Conservation (phyloP, 2,113 vertebrate genomes). For the Pelecanoides urinatrix region DNA sequence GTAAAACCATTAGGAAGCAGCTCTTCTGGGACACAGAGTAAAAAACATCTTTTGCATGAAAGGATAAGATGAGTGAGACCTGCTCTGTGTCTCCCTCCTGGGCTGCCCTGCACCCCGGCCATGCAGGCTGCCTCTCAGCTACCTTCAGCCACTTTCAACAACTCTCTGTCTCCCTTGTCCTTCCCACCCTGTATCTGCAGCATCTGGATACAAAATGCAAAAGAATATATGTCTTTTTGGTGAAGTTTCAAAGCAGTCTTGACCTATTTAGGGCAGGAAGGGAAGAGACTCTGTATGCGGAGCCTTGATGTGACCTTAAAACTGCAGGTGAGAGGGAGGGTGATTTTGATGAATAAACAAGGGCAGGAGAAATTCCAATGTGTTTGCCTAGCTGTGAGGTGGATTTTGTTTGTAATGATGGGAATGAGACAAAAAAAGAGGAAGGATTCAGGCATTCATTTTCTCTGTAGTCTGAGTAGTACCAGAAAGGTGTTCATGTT, state of each 20-base stretch:
- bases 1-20: neutral
- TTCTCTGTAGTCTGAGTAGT: neutral
- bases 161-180: neutral
- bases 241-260: neutral
- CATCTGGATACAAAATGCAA: neutral
- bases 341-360: neutral
- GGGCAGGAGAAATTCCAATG: neutral
- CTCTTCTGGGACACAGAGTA: neutral
- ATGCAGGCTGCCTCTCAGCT: neutral
- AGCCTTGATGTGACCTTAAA: neutral
- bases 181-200: neutral
- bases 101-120: neutral
- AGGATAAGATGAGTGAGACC: neutral
- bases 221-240: fast-evolving
- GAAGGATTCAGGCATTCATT: neutral
- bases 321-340: neutral
- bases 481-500: neutral
- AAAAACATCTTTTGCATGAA: neutral
- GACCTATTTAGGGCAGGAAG: neutral
- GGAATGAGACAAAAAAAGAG: neutral
- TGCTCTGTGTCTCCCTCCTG: neutral
- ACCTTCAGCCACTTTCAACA: neutral
- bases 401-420: neutral
- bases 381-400: neutral
- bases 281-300: neutral